Evolutionary conservation across 2,888 invertebrate species (phyloP).

Genomic region (Aphodius granarius): DNA sequence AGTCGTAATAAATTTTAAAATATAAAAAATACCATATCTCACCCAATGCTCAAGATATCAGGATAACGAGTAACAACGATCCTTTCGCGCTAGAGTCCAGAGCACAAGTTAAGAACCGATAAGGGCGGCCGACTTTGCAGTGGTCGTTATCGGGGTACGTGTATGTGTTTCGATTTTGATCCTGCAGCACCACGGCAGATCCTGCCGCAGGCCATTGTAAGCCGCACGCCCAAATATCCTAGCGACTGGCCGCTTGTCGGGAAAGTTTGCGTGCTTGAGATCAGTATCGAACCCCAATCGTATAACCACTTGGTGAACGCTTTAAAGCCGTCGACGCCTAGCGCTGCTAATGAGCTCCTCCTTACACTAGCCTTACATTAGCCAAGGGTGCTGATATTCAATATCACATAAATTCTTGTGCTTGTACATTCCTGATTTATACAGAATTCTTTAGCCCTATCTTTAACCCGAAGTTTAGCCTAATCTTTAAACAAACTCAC

Average conservation of each 20-base stretch:
- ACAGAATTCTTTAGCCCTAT: too few relatives aligned
- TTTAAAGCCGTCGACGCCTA: constrained; percentile 6
- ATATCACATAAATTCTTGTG: too few relatives aligned
- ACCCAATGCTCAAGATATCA: too few relatives aligned
- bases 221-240: not conserved
- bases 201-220: not conserved
- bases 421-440: too few relatives aligned
- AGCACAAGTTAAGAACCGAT: not conserved
- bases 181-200: not conserved
- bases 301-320: constrained; percentile 7
- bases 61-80: not conserved
- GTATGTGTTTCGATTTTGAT: constrained; percentile 9
- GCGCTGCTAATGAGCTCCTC: constrained; percentile 4
- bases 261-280: not conserved
- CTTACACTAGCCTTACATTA: too few relatives aligned
- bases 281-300: constrained; percentile 6
- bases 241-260: not conserved
- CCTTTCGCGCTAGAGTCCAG: too few relatives aligned
- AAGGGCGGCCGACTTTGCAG: not conserved
- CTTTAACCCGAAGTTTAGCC: too few relatives aligned
- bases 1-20: too few relatives aligned
- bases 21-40: too few relatives aligned
- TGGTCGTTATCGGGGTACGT: constrained; percentile 3
- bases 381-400: too few relatives aligned
- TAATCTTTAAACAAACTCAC: too few relatives aligned